Conservation (phyloP, 2,113 vertebrate genomes). For the Sinocyclocheilus rhinocerous region DNA sequence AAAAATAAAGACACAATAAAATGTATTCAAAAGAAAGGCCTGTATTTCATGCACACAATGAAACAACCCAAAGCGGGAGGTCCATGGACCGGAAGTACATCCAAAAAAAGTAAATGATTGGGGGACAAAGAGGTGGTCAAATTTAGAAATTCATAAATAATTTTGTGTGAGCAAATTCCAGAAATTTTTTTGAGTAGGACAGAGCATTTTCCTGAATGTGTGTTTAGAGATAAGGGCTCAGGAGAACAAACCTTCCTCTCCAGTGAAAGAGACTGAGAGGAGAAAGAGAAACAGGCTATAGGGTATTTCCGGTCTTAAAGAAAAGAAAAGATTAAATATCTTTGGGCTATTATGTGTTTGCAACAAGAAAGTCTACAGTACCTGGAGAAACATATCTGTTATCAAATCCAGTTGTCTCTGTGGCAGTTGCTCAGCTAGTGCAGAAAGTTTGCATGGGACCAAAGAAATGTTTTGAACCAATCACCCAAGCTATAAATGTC, state of each 20-base stretch:
- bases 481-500: not conserved
- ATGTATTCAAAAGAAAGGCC: not conserved
- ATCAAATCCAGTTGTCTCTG: not conserved
- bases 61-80: not conserved
- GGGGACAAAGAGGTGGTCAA: not conserved
- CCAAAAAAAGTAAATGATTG: conserved; percentile 5
- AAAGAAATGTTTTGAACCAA: not conserved
- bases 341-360: not conserved
- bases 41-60: not conserved
- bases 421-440: not conserved
- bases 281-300: not conserved
- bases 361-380: not conserved
- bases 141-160: conserved; percentile 21
- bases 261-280: not conserved
- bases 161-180: not conserved
- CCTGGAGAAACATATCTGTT: not conserved
- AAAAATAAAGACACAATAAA: not conserved
- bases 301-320: not conserved
- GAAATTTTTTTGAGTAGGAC: not conserved
- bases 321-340: too few relatives aligned
- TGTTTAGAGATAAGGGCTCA: not conserved
- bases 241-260: not conserved
- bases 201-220: not conserved
- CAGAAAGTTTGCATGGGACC: not conserved
- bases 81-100: not conserved